Conservation (phyloP, 2,888 invertebrate species). For the Polyommatus icarus region DNA sequence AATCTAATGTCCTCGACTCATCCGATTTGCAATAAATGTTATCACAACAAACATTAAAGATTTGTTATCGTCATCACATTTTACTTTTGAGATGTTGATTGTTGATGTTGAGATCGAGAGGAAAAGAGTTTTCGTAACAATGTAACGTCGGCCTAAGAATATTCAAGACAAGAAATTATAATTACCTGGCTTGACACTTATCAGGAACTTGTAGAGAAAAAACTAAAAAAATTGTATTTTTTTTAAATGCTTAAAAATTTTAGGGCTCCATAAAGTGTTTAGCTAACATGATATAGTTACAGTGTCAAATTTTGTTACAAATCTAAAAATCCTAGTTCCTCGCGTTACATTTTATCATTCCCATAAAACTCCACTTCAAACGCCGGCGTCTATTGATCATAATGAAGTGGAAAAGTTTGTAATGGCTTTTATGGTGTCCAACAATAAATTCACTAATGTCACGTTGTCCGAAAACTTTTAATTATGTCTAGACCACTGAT, state of each 20-base stretch:
- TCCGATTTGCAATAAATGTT: conserved; percentile 10
- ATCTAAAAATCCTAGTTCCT: neutral
- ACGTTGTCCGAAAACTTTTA: conserved; percentile 31
- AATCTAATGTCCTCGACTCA: neutral
- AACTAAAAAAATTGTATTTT: neutral
- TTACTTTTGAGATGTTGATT: neutral
- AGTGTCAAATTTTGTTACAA: too few species aligned
- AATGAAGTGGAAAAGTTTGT: conserved; percentile 30
- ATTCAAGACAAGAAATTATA: neutral
- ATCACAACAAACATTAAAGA: neutral
- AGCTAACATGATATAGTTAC: neutral
- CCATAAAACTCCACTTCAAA: conserved; percentile 25
- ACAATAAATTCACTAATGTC: conserved; percentile 32
- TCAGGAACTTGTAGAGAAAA: neutral
- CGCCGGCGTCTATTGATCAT: conserved; percentile 25
- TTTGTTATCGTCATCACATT: neutral
- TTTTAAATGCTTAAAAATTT: too few species aligned
- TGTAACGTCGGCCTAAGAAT: too few species aligned
- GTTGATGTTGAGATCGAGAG: neutral
- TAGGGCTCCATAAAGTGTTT: neutral
- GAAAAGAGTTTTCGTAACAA: neutral
- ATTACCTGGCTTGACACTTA: neutral
- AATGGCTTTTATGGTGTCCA: conserved; percentile 27
- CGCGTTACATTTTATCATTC: conserved; percentile 12
- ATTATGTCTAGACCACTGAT: conserved; percentile 33